phyloP scores from a whole-genome alignment of 2,888 invertebrate genomes.

The Gisinianus flammeolus region DNA sequence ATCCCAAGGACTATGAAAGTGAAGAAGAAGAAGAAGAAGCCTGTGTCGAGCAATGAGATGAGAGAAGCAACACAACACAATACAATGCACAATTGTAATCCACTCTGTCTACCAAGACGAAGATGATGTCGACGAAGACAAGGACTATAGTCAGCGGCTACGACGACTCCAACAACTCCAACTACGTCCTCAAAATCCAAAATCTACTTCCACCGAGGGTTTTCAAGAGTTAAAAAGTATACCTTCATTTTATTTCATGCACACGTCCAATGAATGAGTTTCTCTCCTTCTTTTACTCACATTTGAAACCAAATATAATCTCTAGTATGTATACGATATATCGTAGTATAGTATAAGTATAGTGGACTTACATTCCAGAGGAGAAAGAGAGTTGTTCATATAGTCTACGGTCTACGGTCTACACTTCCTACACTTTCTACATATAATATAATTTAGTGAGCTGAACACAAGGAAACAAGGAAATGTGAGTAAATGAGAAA shows the following conservation, averaged over 20 bases:
- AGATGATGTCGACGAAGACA: too few species aligned
- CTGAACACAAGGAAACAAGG: constrained; percentile 2
- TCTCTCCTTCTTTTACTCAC: background rate
- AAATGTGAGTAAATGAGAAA: background rate
- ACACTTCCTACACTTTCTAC: background rate
- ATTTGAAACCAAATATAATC: background rate
- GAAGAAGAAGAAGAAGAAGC: too few species aligned
- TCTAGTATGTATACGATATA: background rate
- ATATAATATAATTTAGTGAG: constrained; percentile 19
- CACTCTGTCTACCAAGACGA: background rate
- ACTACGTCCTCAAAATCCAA: too few species aligned
- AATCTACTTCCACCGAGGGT: too few species aligned
- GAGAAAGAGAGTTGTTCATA: too few species aligned
- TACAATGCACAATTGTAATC: constrained; percentile 19
- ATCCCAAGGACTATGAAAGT: too few species aligned
- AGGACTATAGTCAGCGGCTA: too few species aligned
- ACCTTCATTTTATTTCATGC: too few species aligned
- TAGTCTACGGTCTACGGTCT: too few species aligned
- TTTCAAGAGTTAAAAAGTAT: too few species aligned
- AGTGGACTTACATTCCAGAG: background rate
- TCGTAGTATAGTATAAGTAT: background rate
- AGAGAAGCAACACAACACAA: constrained; percentile 1
- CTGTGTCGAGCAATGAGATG: background rate
- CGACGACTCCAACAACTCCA: too few species aligned
- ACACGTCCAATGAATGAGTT: too few species aligned